These are phyloP conservation scores for Heliconius charithonia DNA, from an alignment of 2,888 invertebrate species.

Conservation along the genomic window DNA sequence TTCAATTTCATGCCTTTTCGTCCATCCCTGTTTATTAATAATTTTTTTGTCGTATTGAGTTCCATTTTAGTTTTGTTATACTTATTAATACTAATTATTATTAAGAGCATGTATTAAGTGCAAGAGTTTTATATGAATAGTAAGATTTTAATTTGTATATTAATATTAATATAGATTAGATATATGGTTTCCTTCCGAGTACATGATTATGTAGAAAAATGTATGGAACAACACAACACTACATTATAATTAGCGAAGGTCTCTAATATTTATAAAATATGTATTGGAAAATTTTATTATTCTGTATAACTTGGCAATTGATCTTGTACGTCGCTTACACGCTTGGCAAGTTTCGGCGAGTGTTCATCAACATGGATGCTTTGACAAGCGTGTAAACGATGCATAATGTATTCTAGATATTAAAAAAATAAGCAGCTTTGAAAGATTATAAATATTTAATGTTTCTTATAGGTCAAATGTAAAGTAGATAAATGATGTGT, in stretches of 20 bases:
- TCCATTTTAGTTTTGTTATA: slow-evolving; percentile 18
- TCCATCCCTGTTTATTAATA: background rate
- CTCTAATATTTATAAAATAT: background rate
- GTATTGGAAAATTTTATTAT: background rate
- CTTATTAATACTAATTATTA: background rate
- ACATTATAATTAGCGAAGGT: background rate
- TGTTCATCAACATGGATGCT: too few relatives aligned
- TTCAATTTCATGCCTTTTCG: background rate
- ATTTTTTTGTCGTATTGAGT: slow-evolving; percentile 1
- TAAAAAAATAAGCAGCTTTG: slow-evolving; percentile 3
- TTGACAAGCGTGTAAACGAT: too few relatives aligned
- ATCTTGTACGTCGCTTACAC: background rate
- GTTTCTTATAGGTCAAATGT: background rate
- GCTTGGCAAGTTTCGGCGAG: too few relatives aligned
- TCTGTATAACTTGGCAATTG: background rate
- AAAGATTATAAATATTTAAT: slow-evolving; percentile 10
- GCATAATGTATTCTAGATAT: too few relatives aligned
- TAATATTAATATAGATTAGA: background rate
- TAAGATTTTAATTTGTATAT: slow-evolving; percentile 5
- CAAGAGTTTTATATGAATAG: background rate
- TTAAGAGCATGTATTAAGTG: background rate
- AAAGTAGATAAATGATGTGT: background rate
- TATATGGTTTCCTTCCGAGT: background rate
- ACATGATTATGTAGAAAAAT: background rate
- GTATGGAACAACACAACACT: background rate